Percentiles rank a stretch among this genome's conserved stretches.
These are phyloP conservation scores for Acinonyx jubatus DNA, from an alignment of 2,113 vertebrate species.

Conservation along the genomic window DNA sequence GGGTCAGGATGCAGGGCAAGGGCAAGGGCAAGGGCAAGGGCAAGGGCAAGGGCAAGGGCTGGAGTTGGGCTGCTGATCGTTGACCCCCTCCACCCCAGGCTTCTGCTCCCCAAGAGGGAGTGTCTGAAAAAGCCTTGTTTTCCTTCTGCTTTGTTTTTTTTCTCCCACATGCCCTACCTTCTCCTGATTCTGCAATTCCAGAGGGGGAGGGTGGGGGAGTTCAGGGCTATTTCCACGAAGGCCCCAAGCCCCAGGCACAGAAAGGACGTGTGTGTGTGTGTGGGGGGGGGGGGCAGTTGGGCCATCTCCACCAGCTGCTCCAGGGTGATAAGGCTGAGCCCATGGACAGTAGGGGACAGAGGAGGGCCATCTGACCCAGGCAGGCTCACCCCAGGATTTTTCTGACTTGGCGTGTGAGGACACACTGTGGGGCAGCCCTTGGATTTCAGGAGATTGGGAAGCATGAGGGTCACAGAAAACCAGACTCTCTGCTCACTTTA, in stretches of 20 bases:
- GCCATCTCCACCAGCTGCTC: not conserved
- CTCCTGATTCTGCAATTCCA: not conserved
- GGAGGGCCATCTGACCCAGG: not conserved
- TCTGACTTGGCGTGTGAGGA: not conserved
- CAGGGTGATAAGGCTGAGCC: not conserved
- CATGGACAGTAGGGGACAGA: not conserved
- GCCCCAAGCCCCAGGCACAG: not conserved
- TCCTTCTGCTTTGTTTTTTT: not conserved
- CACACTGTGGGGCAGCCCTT: not conserved
- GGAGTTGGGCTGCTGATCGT: not conserved
- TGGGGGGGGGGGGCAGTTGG: too few species aligned
- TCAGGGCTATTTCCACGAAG: not conserved
- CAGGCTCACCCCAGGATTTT: not conserved
- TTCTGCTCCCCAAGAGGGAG: not conserved
- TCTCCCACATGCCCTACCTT: not conserved
- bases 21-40: not conserved
- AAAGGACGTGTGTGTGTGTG: not conserved
- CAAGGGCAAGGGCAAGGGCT: not conserved
- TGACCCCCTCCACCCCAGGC: not conserved
- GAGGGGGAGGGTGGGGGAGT: rapidly evolving
- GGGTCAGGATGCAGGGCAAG: not conserved
- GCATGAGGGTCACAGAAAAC: not conserved
- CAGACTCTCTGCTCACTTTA: not conserved
- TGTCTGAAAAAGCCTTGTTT: not conserved
- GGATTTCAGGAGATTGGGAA: not conserved